Base-by-base conservation (phyloP, 2,113 vertebrate species). In the Cercopithecus mona region DNA sequence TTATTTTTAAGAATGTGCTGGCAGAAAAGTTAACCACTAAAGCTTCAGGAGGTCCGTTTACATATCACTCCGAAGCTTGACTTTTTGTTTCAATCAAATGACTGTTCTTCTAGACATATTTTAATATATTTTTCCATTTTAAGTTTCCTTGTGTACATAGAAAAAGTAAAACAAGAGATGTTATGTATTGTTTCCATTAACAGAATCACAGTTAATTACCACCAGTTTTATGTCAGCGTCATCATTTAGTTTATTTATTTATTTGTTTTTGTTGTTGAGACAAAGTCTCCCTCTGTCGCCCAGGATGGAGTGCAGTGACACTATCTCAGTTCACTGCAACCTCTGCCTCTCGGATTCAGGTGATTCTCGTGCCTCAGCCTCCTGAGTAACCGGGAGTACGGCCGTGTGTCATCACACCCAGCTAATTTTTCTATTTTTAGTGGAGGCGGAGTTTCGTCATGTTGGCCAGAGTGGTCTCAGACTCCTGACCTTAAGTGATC, bases 1-100 rank as follows among this genome's bases (percentile, higher is more conserved):
- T 82, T 68, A 57, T 18, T 79, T 93, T 79, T 64, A 70, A 80
- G 79, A 85, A 81, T 23, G n/a, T 9, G 7, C 91, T 76, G 6
- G 75, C n/a, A 91, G 9, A 61, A 88, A 66, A 64, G 27, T 35
- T 81, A 87, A 22, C 45, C 59, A 17, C 30, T 80, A 73, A 92
- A 50, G 27, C 18, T 70, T 93, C 35, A 68, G 59, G 40, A 92
- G 38, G 35, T 79, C 1, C 45, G 75, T 92, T 80, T 61, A 84
- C 14, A 52, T 35, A 35, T 50, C n/a, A 35, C 18, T 75, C 64
- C n/a, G 66, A 50, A 81, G 8, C 14, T 25, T 40, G 40, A 57
- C 14, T 83, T 96, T 79, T 64, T 82, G 35, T 75, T 95, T 83
- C 85, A 84, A 88, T 59, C n/a, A 61, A 75, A 88, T 68, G 81